Percentiles rank a stretch among this genome's conserved stretches.
These are phyloP conservation scores for Ptyas mucosa DNA, from an alignment of 2,113 vertebrate genomes.

Conservation along the genomic window DNA sequence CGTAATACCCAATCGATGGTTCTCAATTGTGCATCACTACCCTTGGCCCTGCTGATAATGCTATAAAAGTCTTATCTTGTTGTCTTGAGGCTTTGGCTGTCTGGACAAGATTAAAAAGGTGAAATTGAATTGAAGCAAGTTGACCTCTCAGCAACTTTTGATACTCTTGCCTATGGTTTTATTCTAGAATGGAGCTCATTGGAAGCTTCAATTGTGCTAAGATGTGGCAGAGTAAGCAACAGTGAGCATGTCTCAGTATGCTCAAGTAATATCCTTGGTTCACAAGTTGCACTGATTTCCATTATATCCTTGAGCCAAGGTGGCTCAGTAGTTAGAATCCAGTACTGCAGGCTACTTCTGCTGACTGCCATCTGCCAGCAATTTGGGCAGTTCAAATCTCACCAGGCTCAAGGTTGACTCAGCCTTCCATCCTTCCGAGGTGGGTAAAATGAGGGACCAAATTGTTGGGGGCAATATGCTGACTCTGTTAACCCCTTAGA, in stretches of 20 bases:
- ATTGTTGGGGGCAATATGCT: no score
- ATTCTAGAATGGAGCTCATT: neutral
- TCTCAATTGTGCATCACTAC: neutral
- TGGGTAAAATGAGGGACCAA: no score
- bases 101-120: neutral
- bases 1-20: neutral
- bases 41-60: neutral
- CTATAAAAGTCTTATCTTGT: neutral
- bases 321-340: no score
- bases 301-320: neutral
- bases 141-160: neutral
- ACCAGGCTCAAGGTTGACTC: no score
- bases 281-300: neutral
- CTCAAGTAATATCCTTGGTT: neutral
- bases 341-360: no score
- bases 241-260: neutral
- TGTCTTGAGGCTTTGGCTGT: neutral
- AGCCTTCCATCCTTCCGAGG: no score
- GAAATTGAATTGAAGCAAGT: neutral
- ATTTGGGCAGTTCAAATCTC: no score
- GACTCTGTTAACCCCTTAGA: no score
- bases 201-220: neutral
- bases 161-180: neutral
- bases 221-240: neutral
- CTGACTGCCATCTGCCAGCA: no score